phyloP scores from a whole-genome alignment of 2,888 invertebrate genomes.

The Drosophila melanosoma region DNA sequence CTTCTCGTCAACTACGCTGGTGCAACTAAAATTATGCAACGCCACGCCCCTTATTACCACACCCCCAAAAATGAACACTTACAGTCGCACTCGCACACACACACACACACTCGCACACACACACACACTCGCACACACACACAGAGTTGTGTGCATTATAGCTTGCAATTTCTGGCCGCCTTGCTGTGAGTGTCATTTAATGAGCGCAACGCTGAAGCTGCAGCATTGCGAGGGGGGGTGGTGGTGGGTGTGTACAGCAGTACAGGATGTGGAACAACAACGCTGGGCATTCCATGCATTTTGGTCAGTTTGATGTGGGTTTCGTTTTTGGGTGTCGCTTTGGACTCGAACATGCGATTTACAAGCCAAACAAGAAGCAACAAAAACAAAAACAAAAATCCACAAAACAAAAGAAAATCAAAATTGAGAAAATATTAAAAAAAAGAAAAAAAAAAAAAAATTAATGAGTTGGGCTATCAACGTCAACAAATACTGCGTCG shows the following conservation, averaged over 20 bases:
- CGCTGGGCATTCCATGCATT: slow-evolving; percentile 76
- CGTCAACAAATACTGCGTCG: slow-evolving; percentile 58
- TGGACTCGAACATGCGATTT: slow-evolving; percentile 50
- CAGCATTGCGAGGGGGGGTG: neutral
- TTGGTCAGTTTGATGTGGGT: slow-evolving; percentile 80
- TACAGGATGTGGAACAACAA: slow-evolving; percentile 45
- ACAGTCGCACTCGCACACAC: neutral
- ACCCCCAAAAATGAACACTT: neutral
- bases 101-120: neutral
- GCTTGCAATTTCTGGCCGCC: slow-evolving; percentile 70
- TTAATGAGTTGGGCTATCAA: slow-evolving; percentile 47
- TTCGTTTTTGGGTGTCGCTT: slow-evolving; percentile 62
- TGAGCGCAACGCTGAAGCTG: slow-evolving; percentile 67
- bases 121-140: neutral
- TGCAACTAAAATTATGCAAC: slow-evolving; percentile 81
- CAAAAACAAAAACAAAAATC: slow-evolving; percentile 16
- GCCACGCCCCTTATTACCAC: slow-evolving; percentile 57
- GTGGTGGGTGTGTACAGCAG: neutral
- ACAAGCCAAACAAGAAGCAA: slow-evolving; percentile 42
- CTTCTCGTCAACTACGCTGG: slow-evolving; percentile 66
- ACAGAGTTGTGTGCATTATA: slow-evolving; percentile 62
- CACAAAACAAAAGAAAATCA: slow-evolving; percentile 4
- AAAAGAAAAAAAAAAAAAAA: slow-evolving; percentile 1
- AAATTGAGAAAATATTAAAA: neutral
- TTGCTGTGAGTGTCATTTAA: slow-evolving; percentile 79